Evolutionary conservation across 2,797 vertebrate genomes (phyloP), one percentile per base, ranked within the genome.

Genomic region (Spheniscus humboldti): DNA sequence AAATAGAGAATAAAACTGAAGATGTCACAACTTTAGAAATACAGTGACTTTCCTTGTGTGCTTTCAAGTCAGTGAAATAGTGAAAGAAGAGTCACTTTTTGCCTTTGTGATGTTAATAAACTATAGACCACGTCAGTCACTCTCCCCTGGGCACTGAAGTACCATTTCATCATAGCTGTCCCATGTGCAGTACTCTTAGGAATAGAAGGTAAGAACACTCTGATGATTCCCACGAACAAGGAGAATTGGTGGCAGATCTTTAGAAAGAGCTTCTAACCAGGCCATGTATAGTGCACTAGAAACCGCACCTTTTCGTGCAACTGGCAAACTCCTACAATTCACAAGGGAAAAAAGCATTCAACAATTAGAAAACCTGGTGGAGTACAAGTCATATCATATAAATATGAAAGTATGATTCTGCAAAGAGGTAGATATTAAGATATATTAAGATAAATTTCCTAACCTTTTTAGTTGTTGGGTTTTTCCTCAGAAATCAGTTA

Each of bases 191-290:
- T 52, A 78, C 77, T 85, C 96, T 98, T 99, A 99, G 17, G 99
- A 99, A 97, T 99, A 99, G 98, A 99, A 99, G 71, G 99, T 99
- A 96, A 99, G 99, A 96, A 99, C 99, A 27, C 99, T 99, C 98
- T 99, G 99, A 96, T 99, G 99, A 97, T 99, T 99, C 59, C 99
- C 99, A 37, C 99, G 99, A 66, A 99, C 99, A 60, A 99, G 98
- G 3, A 99, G 98, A 92, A 99, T 98, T 30, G 99, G 99, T 3
- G 99, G 99, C 87, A 99, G 98, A 88, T 99, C 99, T 97, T 98
- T 99, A 77, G 99, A 99, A 31, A 99, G 97, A 2, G 95, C 98
- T 97, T 99, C 99, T 97, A 99, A 97, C 99, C 99, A 99, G 68
- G 99, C 98, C 99, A 99, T 99, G 96, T 99, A 99, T 27, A 99